Conservation (phyloP, 1,140 invertebrate genomes). For the Eufriesea mexicana region DNA sequence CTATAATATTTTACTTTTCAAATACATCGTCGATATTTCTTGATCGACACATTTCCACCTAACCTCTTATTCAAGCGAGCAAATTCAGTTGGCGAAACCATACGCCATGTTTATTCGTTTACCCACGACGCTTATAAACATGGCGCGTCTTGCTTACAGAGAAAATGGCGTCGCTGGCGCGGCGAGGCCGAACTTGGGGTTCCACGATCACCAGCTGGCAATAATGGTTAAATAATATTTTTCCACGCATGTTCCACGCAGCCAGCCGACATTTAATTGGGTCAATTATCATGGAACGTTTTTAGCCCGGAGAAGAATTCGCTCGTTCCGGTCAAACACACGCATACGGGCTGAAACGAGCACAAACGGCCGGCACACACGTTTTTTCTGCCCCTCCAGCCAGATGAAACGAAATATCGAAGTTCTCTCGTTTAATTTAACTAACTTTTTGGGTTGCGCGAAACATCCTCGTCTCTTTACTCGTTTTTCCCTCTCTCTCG, state of each 20-base stretch:
- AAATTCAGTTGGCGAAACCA: neutral
- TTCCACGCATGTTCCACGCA: neutral
- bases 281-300: neutral
- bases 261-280: neutral
- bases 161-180: neutral
- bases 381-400: neutral
- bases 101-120: neutral
- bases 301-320: neutral
- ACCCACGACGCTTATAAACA: neutral
- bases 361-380: neutral
- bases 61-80: neutral
- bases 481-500: no score
- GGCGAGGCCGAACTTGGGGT: neutral
- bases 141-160: no score
- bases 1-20: no score
- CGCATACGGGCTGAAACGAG: neutral
- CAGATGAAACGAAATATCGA: neutral
- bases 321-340: neutral
- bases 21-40: no score
- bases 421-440: constrained; percentile 23
- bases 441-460: constrained; percentile 5
- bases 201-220: neutral
- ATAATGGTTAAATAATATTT: neutral
- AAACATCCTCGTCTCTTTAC: neutral
- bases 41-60: neutral